Evolutionary conservation across 2,113 vertebrate species (phyloP).

Genomic region (Corythornis vintsioides): DNA sequence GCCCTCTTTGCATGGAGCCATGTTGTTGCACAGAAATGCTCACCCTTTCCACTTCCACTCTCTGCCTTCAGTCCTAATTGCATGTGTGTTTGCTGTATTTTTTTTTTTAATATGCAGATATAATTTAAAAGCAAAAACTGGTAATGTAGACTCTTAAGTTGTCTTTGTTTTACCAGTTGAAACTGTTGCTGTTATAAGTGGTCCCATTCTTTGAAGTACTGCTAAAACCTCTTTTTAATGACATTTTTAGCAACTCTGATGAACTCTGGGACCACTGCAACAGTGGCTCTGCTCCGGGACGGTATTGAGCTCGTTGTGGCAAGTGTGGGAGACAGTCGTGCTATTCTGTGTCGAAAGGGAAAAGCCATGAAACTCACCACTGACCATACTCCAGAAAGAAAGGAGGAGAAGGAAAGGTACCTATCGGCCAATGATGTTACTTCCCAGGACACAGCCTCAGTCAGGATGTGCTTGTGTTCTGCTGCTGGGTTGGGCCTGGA

Average conservation of each 20-base stretch:
- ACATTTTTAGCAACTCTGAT: slow-evolving; percentile 79
- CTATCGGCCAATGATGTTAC: background rate
- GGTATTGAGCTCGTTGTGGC: slow-evolving; percentile 94
- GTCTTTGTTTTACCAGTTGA: slow-evolving; percentile 6
- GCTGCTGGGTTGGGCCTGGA: background rate
- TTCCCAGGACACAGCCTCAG: background rate
- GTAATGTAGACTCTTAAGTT: slow-evolving; percentile 3
- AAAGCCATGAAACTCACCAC: slow-evolving; percentile 92
- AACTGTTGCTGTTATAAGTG: slow-evolving; percentile 1
- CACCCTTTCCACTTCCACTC: background rate
- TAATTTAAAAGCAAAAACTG: slow-evolving; percentile 49
- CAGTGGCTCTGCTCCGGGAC: slow-evolving; percentile 94
- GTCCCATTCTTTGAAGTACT: background rate
- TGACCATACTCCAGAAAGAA: slow-evolving; percentile 96
- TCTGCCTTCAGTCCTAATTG: background rate
- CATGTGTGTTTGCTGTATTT: slow-evolving; percentile 42
- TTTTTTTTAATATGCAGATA: background rate
- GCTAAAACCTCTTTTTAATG: slow-evolving; percentile 53
- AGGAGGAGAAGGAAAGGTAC: slow-evolving; percentile 96
- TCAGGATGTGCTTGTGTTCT: background rate
- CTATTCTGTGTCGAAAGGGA: slow-evolving; percentile 93
- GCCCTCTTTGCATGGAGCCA: slow-evolving; percentile 71
- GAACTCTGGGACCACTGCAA: slow-evolving; percentile 91
- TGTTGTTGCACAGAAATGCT: slow-evolving; percentile 62
- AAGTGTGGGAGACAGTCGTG: slow-evolving; percentile 95